Evolutionary conservation across 2,113 vertebrate species (phyloP).

Genomic region (Camarhynchus parvulus): DNA sequence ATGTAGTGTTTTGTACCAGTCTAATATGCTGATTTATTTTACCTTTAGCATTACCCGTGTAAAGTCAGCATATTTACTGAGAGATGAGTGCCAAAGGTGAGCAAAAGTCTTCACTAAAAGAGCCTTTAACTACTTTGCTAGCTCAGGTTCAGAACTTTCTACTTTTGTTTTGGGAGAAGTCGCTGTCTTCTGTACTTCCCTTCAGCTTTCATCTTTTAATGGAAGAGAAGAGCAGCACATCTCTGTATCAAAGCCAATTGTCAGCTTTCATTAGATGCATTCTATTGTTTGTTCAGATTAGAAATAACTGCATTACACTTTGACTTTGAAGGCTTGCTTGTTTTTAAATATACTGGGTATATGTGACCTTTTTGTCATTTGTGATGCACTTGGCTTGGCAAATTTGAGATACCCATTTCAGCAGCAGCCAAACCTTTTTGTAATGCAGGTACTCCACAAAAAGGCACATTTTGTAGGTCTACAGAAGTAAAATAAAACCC

Average conservation of each 20-base stretch:
- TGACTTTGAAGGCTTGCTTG: conserved; percentile 59
- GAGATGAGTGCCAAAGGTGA: background rate
- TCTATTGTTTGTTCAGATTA: conserved; percentile 62
- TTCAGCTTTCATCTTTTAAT: conserved; percentile 57
- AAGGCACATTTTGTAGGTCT: background rate
- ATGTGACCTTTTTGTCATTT: conserved; percentile 57
- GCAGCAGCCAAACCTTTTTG: conserved; percentile 7
- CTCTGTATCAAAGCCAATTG: conserved; percentile 64
- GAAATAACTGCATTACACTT: conserved; percentile 66
- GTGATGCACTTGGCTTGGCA: conserved; percentile 38
- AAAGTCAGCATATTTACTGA: background rate
- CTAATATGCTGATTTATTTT: background rate
- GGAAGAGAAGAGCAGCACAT: conserved; percentile 48
- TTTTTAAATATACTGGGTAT: conserved; percentile 51
- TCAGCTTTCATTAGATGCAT: conserved; percentile 60
- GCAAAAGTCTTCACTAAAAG: background rate
- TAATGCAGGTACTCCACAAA: background rate
- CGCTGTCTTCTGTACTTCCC: conserved; percentile 25
- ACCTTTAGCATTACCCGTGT: background rate
- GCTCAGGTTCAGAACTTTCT: conserved; percentile 56
- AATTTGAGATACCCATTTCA: conserved; percentile 25
- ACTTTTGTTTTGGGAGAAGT: conserved; percentile 16
- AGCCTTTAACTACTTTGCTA: background rate
- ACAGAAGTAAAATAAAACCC: background rate
- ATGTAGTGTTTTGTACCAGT: background rate